Evolutionary conservation across 2,888 invertebrate species (phyloP), one percentile per base, ranked within the genome.

Genomic region (Mystacides longicornis): DNA sequence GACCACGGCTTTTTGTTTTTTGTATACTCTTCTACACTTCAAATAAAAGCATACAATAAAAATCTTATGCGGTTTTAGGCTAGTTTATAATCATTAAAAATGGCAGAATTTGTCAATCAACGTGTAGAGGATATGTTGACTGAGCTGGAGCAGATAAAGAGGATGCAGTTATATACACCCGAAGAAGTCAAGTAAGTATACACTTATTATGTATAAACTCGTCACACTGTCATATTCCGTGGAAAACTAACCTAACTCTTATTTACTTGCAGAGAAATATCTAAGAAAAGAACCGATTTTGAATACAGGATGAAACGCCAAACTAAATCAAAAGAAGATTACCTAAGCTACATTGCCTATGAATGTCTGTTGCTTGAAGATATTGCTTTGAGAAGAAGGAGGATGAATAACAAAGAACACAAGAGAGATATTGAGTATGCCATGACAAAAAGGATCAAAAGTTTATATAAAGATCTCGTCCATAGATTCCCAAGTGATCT

Each of bases 71-170:
- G 18, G 3, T 23, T 49, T 23, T 23, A 49, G 49, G 18, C 27
- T 23, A 5, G 3, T 14, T 23, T 16, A 49, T 19, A 37, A 14
- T n/a, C n/a, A n/a, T 11, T 16, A 37, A 14, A 21, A 65, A 92
- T 93, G 92, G 87, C 89, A 14, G 93, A 93, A 73, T 81, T 84
- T 71, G 88, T 90, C 1, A 85, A 88, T 66, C 81, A 83, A 68
- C 81, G 83, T 67, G 80, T 87, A 64, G 91, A 93, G 75, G 82
- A 83, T 61, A 83, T 87, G 80, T 80, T 90, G 64, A 84, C 85
- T 60, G 89, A 89, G 69, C 78, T 93, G 66, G 89, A 91, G 69
- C 83, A 87, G 67, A 84, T 93, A 83, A 79, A 83, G 65, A 78
- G 83, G 64, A 81, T 82, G 31, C 80, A 82, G 65, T 72, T 93